Evolutionary conservation across 2,888 invertebrate genomes (phyloP), one percentile per base, ranked within the genome.

Genomic region (Eupithecia vulgata): DNA sequence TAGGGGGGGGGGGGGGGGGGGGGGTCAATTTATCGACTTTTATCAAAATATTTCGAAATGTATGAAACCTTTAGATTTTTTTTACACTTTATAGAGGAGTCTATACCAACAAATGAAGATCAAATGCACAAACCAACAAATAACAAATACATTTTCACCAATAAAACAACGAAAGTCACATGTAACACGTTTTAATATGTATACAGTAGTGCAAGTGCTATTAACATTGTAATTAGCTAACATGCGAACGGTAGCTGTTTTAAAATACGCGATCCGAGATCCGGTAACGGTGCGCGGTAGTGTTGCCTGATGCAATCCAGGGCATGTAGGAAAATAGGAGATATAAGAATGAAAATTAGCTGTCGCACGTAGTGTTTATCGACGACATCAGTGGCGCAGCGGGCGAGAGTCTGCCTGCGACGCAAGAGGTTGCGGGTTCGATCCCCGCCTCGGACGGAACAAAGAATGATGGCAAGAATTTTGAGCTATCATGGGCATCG

Each of bases 281-380:
- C 83, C 85, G 77, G 80, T 81, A 82, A 83, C 84, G 86, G 86
- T 82, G 80, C 77, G 78, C 81, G 73, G 76, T 21, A 5, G 37
- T 37, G n/a, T 64, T 5, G 64, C 65, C 30, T 34, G 30, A 12
- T 61, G 61, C 34, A 61, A 61, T 61, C 34, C 61, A 61, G 61
- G 61, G 8, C 34, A 15, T 30, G 34, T 61, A 34, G 34, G 17
- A 61, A 34, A 34, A 34, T 61, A 61, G 30, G 34, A 61, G 30
- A 34, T 34, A 17, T 34, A 34, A 25, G 12, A 57, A 57, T 25
- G 7, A 57, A 57, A 25, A 57, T 52, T 21, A 45, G n/a, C n/a
- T 2, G 5, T 45, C 7, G 1, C 17, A 45, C n/a, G 17, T n/a
- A 17, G 42, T 45, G 17, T 45, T n/a, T n/a, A n/a, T 45, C 17